Evolutionary conservation across 64 coral and sea anemone species (phyloP).

Genomic region (Dendronephthya gigantea): DNA sequence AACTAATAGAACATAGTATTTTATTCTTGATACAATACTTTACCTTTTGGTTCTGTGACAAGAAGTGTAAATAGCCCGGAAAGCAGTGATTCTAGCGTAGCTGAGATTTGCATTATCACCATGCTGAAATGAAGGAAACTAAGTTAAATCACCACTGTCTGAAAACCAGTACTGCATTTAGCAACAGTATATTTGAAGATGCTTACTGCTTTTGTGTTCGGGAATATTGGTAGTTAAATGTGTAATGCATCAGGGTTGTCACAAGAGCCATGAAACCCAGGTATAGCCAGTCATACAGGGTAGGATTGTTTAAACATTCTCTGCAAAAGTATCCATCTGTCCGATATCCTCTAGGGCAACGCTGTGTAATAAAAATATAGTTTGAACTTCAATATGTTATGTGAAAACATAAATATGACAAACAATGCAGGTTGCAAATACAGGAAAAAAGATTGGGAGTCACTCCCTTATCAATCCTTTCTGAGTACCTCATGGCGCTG

Average conservation of each 20-base stretch:
- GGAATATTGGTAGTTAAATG: constrained; percentile 51
- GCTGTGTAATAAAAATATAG: constrained; percentile 9
- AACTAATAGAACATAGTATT: no score
- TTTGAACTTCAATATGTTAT: no score
- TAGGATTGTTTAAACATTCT: constrained; percentile 29
- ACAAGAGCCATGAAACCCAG: constrained; percentile 46
- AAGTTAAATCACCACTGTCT: no score
- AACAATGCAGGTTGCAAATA: no score
- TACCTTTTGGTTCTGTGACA: constrained; percentile 54
- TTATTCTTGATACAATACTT: neutral
- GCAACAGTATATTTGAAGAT: neutral
- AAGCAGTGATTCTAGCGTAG: neutral
- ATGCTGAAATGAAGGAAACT: neutral
- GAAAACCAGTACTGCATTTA: neutral
- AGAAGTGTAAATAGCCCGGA: constrained; percentile 36
- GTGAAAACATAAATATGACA: no score
- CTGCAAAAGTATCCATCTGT: constrained; percentile 45
- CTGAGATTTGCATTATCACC: neutral
- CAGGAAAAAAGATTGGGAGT: no score
- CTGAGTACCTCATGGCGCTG: no score
- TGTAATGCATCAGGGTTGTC: constrained; percentile 38
- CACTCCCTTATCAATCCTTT: no score
- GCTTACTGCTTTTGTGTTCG: constrained; percentile 36
- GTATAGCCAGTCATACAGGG: constrained; percentile 55
- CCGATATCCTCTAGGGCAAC: constrained; percentile 56